phyloP scores from a whole-genome alignment of 2,888 invertebrate species.

The Lepidochitona cinerea region DNA sequence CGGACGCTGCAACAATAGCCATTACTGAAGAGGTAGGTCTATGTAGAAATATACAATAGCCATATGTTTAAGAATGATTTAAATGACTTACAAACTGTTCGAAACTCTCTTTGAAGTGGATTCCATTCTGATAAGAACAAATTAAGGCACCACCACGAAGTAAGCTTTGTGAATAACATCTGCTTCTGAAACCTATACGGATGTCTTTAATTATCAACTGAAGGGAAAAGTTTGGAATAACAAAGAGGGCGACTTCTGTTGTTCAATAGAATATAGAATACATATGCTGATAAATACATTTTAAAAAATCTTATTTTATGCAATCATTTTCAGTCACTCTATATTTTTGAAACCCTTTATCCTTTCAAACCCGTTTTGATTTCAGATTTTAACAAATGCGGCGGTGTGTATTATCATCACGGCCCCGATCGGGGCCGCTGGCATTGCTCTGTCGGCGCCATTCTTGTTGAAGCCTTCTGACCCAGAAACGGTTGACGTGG shows the following conservation, averaged over 20 bases:
- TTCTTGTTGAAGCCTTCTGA: conserved; percentile 4
- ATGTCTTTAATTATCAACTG: no score
- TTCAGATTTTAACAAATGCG: conserved; percentile 34
- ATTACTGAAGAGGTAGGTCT: not conserved
- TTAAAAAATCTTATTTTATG: not conserved
- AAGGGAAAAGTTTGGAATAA: no score
- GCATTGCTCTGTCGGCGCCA: conserved; percentile 28
- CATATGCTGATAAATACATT: not conserved
- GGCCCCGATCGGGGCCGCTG: conserved; percentile 30
- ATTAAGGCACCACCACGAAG: no score
- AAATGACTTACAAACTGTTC: no score
- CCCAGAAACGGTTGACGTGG: not conserved
- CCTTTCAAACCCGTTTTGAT: not conserved
- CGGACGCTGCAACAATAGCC: not conserved
- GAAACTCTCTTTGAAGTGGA: no score
- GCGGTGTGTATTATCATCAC: conserved; percentile 32
- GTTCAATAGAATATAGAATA: no score
- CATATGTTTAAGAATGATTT: no score
- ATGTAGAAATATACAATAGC: no score
- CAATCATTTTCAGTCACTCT: not conserved
- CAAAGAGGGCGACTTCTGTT: no score
- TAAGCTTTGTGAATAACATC: no score
- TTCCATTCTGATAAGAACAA: no score
- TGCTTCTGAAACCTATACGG: no score
- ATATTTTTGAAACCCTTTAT: not conserved